These are phyloP conservation scores for Eupithecia insigniata DNA, from an alignment of 2,888 invertebrate genomes.

Conservation along the genomic window DNA sequence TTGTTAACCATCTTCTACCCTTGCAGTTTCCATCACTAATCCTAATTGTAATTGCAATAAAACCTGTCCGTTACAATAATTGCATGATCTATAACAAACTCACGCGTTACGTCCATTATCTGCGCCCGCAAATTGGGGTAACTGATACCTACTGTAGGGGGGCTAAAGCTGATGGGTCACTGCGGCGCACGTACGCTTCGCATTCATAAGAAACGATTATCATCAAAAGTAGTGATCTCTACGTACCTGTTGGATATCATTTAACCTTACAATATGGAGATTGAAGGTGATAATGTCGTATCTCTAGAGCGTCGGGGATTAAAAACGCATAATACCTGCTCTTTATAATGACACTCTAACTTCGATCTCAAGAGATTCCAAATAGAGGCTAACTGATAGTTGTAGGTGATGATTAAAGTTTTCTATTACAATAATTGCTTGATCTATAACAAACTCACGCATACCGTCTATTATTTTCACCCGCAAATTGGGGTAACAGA, in stretches of 20 bases:
- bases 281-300: too few species aligned
- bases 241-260: background rate
- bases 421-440: slow-evolving; percentile 4
- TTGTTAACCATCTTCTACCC: background rate
- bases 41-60: slow-evolving; percentile 7
- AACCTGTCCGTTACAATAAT: slow-evolving; percentile 1
- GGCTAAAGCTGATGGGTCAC: background rate
- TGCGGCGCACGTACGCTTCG: background rate
- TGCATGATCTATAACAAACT: slow-evolving; percentile 4
- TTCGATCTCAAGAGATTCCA: too few species aligned
- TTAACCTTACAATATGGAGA: too few species aligned
- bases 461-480: background rate
- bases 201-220: background rate
- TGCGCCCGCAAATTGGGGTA: slow-evolving; percentile 15
- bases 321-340: too few species aligned
- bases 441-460: slow-evolving; percentile 8
- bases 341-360: too few species aligned
- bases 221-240: background rate
- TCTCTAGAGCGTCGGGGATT: too few species aligned
- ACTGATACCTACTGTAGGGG: slow-evolving; percentile 14
- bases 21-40: background rate
- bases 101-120: background rate
- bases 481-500: slow-evolving; percentile 19
- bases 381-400: too few species aligned
- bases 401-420: too few species aligned